These are phyloP conservation scores for Tarsius wallacei DNA, from an alignment of 2,797 vertebrate species.

Conservation along the genomic window DNA sequence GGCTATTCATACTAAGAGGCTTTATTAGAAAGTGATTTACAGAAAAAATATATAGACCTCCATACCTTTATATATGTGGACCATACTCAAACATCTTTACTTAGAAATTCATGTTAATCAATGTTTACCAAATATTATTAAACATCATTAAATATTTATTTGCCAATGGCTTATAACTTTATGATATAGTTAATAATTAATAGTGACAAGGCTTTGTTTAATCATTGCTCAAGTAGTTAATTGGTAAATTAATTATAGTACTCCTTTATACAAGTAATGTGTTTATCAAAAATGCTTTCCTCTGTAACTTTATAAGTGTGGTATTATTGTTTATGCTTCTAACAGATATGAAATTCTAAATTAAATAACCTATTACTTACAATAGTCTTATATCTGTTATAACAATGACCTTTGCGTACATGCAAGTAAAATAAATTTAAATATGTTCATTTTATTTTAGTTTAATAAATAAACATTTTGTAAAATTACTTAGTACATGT, in stretches of 20 bases:
- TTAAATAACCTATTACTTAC: neutral
- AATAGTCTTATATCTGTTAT: neutral
- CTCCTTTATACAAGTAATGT: neutral
- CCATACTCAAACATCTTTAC: neutral
- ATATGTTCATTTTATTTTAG: neutral
- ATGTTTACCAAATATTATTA: neutral
- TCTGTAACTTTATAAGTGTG: neutral
- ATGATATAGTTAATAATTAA: constrained; percentile 33
- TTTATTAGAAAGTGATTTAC: constrained; percentile 5
- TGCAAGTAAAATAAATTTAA: constrained; percentile 7
- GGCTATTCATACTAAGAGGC: neutral
- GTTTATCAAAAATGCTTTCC: constrained; percentile 6
- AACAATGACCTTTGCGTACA: neutral
- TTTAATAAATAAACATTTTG: neutral
- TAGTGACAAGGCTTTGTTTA: neutral
- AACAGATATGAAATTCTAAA: neutral
- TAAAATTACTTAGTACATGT: neutral
- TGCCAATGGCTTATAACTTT: neutral
- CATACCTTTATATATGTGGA: neutral
- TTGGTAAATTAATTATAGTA: neutral
- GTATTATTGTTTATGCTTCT: neutral
- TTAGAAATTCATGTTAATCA: constrained; percentile 20
- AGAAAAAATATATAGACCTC: neutral
- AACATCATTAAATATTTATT: neutral
- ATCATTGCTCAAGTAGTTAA: neutral